A percentile compares a stretch with the other conserved stretches of the same genome.
Evolutionary conservation across 2,113 vertebrate genomes (phyloP).

Genomic region (Chaetodon trifascialis): DNA sequence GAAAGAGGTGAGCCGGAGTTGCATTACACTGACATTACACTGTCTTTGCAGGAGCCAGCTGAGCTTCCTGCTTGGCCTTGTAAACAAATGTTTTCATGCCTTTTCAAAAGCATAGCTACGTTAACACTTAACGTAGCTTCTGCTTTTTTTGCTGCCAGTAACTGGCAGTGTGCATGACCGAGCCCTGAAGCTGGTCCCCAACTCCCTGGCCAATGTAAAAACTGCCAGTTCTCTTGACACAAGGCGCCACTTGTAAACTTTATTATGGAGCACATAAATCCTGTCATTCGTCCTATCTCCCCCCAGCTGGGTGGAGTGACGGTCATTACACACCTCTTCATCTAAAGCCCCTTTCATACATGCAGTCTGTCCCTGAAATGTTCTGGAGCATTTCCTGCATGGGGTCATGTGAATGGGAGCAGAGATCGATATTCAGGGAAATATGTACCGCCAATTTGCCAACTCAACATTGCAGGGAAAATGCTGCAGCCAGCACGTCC

Average conservation of each 20-base stretch:
- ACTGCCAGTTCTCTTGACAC: slow-evolving; percentile 53
- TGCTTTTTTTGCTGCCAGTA: neutral
- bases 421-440: no score
- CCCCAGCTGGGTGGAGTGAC: slow-evolving; percentile 15
- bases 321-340: slow-evolving; percentile 17
- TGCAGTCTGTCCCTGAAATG: no score
- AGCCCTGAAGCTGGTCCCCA: neutral
- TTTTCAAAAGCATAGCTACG: slow-evolving; percentile 1
- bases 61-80: neutral
- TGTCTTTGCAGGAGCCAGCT: neutral
- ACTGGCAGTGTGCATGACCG: neutral
- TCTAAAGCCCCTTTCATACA: slow-evolving; percentile 5
- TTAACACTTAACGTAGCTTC: neutral
- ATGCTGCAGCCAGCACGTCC: no score
- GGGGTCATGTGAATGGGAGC: no score
- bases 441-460: no score
- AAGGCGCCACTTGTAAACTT: slow-evolving; percentile 70
- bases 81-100: neutral
- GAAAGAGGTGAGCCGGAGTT: neutral
- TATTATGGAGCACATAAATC: slow-evolving; percentile 69
- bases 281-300: slow-evolving; percentile 27
- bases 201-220: slow-evolving; percentile 42
- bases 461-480: no score
- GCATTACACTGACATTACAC: neutral
- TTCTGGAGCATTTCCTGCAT: no score